Percentiles rank a stretch among this genome's conserved stretches.
phyloP scores from a whole-genome alignment of 2,888 invertebrate species.

The Nebria salina region DNA sequence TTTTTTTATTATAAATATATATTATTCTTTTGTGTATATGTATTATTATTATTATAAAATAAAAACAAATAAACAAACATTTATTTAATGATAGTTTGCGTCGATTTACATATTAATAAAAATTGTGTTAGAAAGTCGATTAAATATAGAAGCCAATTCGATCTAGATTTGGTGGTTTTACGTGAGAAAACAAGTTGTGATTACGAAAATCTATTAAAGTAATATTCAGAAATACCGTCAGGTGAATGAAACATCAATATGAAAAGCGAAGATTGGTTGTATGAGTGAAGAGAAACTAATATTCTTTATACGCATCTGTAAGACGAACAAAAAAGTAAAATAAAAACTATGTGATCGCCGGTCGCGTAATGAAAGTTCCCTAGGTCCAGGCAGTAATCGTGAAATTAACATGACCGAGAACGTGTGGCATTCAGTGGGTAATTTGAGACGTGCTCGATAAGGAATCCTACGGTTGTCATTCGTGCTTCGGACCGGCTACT shows the following conservation, averaged over 20 bases:
- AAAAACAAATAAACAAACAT: too few relatives aligned
- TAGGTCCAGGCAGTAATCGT: slow-evolving; percentile 45
- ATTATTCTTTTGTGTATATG: neutral
- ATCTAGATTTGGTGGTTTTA: too few relatives aligned
- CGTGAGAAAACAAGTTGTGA: too few relatives aligned
- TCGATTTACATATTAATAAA: too few relatives aligned
- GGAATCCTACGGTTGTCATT: slow-evolving; percentile 54
- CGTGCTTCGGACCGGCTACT: slow-evolving; percentile 61
- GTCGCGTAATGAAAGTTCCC: slow-evolving; percentile 21
- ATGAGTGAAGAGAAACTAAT: neutral
- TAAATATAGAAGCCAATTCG: too few relatives aligned
- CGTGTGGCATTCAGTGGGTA: slow-evolving; percentile 48
- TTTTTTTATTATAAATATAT: neutral
- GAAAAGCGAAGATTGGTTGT: neutral
- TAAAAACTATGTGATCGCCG: slow-evolving; percentile 10
- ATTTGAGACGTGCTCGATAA: slow-evolving; percentile 49
- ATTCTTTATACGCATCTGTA: neutral
- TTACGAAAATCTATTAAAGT: neutral
- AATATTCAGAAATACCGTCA: neutral
- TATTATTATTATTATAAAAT: too few relatives aligned
- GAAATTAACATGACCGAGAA: slow-evolving; percentile 47
- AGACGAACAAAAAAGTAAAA: slow-evolving; percentile 4
- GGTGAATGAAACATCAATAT: neutral
- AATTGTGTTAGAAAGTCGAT: too few relatives aligned
- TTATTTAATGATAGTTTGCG: too few relatives aligned